Base-by-base conservation (phyloP, 2,797 vertebrate species). In the Mastacembelus armatus region DNA sequence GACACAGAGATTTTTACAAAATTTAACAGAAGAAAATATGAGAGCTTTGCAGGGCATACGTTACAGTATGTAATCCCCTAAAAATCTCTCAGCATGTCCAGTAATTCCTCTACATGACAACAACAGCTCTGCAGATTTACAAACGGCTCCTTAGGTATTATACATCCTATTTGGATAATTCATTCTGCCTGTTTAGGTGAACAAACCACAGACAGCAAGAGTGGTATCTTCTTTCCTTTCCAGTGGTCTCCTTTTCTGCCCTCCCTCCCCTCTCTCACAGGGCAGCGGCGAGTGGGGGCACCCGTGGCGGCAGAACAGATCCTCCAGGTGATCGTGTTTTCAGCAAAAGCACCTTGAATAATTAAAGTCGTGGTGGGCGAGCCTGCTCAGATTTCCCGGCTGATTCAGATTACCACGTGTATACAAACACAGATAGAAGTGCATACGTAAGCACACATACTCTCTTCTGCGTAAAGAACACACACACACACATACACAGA, bases 311-410 rank as follows among this genome's bases (percentile, higher is more conserved):
- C 58, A 72, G 63, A 72, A 82, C 61, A 71, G 82, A 91, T 87
- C 85, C 80, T 85, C 87, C 85, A 91, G 90, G 85, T 82, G 90
- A 92, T 91, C 79, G 55, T 70, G 88, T 93, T 91, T 93, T 90
- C 85, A 87, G 86, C 88, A 90, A 89, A 91, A 90, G 89, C 88
- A 85, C 81, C 85, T 87, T 94, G 84, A 93, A 94, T 94, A 93
- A 94, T 94, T 92, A 75, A 93, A 81, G 58, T 56, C 38, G 63
- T 29, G 85, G 88, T 88, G 87, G 87, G 86, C 78, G 75, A 90
- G 85, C 81, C 88, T 77, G 79, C 88, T 94, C 87, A 15, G 61
- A 88, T 93, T 92, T 86, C 89, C 50, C 50, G 36, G 70, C 56
- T 64, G 87, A 86, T 89, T 94, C 91, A 29, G 87, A 87, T 94